phyloP scores from a whole-genome alignment of 2,113 vertebrate genomes.

The Silurus meridionalis region DNA sequence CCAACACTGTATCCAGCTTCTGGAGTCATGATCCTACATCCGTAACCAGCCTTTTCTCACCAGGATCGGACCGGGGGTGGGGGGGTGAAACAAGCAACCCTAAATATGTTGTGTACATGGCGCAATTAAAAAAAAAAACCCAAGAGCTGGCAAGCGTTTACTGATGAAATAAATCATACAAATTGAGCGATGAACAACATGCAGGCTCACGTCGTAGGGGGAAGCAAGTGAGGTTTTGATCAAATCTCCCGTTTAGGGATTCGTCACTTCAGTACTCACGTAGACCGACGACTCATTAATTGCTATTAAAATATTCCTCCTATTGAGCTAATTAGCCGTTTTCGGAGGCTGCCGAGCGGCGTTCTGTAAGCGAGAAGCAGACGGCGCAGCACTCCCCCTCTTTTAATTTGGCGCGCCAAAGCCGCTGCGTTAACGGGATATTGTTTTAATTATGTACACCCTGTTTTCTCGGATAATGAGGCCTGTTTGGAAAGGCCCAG shows the following conservation, averaged over 20 bases:
- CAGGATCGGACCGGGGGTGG: neutral
- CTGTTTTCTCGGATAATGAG: conserved; percentile 69
- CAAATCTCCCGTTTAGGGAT: conserved; percentile 26
- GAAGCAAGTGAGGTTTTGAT: conserved; percentile 28
- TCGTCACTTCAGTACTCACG: conserved; percentile 48
- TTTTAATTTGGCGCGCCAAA: conserved; percentile 70
- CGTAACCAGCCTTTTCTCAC: neutral
- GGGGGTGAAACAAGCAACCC: neutral
- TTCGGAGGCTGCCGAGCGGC: conserved; percentile 30
- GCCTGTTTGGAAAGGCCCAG: conserved; percentile 59
- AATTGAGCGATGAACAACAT: neutral
- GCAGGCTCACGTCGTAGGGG: neutral
- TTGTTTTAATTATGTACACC: conserved; percentile 70
- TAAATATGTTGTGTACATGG: neutral
- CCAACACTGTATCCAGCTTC: conserved; percentile 3
- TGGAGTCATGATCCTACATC: neutral
- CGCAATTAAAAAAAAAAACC: neutral
- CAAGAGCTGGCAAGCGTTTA: neutral
- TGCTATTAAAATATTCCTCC: conserved; percentile 61
- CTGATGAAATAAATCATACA: neutral
- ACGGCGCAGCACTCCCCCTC: conserved; percentile 54
- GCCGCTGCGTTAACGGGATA: conserved; percentile 65
- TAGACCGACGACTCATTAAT: conserved; percentile 52
- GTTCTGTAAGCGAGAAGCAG: conserved; percentile 45
- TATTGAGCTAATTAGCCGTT: conserved; percentile 56